Percentiles rank a stretch among this genome's conserved stretches.
phyloP scores from a whole-genome alignment of 2,888 invertebrate species.

The Eupithecia dodoneata region DNA sequence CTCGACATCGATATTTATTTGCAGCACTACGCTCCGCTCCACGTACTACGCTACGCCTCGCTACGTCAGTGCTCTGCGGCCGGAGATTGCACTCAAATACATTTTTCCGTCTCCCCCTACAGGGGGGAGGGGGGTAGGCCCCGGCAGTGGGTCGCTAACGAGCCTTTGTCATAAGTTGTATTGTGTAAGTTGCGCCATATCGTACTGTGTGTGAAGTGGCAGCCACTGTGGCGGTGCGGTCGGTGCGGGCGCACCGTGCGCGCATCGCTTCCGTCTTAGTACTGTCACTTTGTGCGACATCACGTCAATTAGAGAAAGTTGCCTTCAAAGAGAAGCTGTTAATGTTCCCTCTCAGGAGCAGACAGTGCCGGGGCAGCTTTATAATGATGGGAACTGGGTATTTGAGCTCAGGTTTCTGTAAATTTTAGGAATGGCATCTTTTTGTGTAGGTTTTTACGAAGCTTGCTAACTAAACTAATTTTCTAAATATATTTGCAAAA shows the following conservation, averaged over 20 bases:
- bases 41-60: conserved; percentile 7
- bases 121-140: conserved; percentile 17
- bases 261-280: conserved; percentile 6
- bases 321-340: conserved; percentile 13
- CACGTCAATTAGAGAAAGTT: conserved; percentile 16
- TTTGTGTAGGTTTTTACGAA: too few species aligned
- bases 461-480: too few species aligned
- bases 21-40: conserved; percentile 16
- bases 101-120: conserved; percentile 44
- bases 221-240: conserved; percentile 17
- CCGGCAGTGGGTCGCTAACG: conserved; percentile 44
- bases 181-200: conserved; percentile 4
- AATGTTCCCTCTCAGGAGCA: conserved; percentile 6
- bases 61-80: conserved; percentile 37
- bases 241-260: conserved; percentile 21
- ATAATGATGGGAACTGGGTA: background rate
- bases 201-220: conserved; percentile 20
- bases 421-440: too few species aligned
- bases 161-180: conserved; percentile 44
- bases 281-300: conserved; percentile 16
- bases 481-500: too few species aligned
- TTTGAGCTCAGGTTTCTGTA: background rate
- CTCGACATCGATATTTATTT: conserved; percentile 29
- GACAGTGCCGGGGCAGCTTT: background rate
- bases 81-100: conserved; percentile 55